Base-by-base conservation (phyloP, 2,888 invertebrate species). In the Netelia melanura region DNA sequence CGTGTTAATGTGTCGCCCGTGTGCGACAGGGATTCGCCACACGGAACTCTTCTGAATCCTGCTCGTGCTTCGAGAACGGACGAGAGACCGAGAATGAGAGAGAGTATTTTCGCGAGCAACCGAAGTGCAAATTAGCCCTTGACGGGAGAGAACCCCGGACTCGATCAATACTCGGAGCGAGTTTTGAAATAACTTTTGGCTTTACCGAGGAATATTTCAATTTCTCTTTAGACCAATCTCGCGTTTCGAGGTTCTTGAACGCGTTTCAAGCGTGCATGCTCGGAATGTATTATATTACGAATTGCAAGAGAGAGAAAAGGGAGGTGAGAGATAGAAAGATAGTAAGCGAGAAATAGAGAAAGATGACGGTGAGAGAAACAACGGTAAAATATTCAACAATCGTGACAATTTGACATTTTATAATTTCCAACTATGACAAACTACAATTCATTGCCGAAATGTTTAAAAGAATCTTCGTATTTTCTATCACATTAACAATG, bases 101-200 rank as follows among this genome's bases (percentile, higher is more conserved):
- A 17, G 58, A 58, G 21, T 17, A 56, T 56, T 56, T 56, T 56
- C 56, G 48, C 9, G 21, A 58, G 21, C 38, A 0, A 38, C 14
- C 21, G 43, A 25, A 61, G 74, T 74, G 72, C 43, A 64, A 9
- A 71, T 72, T 64, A 58, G 65, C 17, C 21, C 58, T 58, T 44
- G 58, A 58, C 58, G 62, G 30, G 30, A 6, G 14, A 30, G 30
- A 30, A 5, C 30, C 23, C 11, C 0, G 65, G 44, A 58, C 44
- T 38, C 74, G 58, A 80, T 80, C 65, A 67, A 80, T 74, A 58
- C 11, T 6, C 14, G 48, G 11, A 8, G 21, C 48, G 48, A 52
- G 52, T 48, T 75, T 74, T 61, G 56, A 67, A 80, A 80, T 67
- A 67, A 80, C 72, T 67, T 38, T 48, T 9, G 11, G 25, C 8